Conservation (phyloP, 92 coral and sea anemone species). For the Phenganax marumi region DNA sequence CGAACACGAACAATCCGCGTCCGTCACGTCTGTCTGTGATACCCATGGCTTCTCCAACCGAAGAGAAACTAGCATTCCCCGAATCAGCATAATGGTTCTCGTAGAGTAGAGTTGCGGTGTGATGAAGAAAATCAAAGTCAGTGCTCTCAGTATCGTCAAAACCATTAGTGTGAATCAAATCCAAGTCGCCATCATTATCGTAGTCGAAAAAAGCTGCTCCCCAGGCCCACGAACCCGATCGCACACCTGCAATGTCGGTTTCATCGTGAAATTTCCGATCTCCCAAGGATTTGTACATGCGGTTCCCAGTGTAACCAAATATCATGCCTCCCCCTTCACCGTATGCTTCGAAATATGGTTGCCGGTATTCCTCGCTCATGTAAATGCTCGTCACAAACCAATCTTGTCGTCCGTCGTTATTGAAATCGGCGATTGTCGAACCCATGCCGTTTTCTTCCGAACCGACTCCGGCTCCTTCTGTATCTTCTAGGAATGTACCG, state of each 20-base stretch:
- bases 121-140: constrained; percentile 92
- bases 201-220: constrained; percentile 93
- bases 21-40: constrained; percentile 84
- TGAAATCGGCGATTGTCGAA: constrained; percentile 81
- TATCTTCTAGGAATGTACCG: constrained; percentile 87
- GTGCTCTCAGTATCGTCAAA: constrained; percentile 96
- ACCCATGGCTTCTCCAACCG: constrained; percentile 70
- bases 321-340: constrained; percentile 84
- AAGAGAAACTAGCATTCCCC: constrained; percentile 63
- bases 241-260: constrained; percentile 77
- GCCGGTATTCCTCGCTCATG: constrained; percentile 84
- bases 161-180: constrained; percentile 89
- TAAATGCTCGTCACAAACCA: constrained; percentile 94
- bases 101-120: constrained; percentile 76
- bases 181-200: constrained; percentile 97
- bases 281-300: constrained; percentile 75
- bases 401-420: constrained; percentile 89
- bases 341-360: constrained; percentile 88
- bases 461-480: constrained; percentile 70
- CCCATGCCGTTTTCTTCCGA: constrained; percentile 99
- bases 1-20: constrained; percentile 85
- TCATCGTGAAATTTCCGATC: constrained; percentile 79
- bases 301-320: constrained; percentile 90
- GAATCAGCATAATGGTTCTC: constrained; percentile 71
- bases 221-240: constrained; percentile 96